phyloP scores from a whole-genome alignment of 2,113 vertebrate genomes.

The Apeltes quadracus region DNA sequence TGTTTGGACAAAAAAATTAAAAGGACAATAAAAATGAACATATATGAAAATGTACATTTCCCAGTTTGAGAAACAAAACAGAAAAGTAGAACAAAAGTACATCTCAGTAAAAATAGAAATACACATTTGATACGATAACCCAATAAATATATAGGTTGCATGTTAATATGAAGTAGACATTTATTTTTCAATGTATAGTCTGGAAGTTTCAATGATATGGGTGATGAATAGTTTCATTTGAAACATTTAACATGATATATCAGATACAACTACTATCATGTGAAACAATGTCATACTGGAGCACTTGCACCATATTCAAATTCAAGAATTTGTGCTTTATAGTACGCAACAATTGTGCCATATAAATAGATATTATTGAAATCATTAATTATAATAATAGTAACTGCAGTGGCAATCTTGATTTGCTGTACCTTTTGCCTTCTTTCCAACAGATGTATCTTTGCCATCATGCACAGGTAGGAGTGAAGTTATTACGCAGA shows the following conservation, averaged over 20 bases:
- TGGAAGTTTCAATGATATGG: background rate
- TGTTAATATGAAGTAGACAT: background rate
- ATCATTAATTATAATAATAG: background rate
- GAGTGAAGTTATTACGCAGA: no score
- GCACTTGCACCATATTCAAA: background rate
- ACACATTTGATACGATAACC: conserved; percentile 14
- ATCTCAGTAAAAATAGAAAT: background rate
- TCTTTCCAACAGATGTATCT: no score
- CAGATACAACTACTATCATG: background rate
- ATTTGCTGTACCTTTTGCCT: no score
- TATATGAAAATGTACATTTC: background rate
- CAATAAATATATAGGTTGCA: background rate
- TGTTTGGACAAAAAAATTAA: background rate
- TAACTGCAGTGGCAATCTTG: no score
- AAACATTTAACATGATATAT: no score
- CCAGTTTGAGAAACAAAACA: background rate
- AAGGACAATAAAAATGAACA: background rate
- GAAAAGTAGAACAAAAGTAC: background rate
- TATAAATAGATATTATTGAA: background rate
- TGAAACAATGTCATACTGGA: background rate
- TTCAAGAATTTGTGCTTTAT: background rate
- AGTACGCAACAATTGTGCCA: background rate
- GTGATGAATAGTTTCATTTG: background rate
- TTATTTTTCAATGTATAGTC: background rate
- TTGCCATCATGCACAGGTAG: no score